Conservation (phyloP, 2,113 vertebrate genomes). For the Carettochelys insculpta region DNA sequence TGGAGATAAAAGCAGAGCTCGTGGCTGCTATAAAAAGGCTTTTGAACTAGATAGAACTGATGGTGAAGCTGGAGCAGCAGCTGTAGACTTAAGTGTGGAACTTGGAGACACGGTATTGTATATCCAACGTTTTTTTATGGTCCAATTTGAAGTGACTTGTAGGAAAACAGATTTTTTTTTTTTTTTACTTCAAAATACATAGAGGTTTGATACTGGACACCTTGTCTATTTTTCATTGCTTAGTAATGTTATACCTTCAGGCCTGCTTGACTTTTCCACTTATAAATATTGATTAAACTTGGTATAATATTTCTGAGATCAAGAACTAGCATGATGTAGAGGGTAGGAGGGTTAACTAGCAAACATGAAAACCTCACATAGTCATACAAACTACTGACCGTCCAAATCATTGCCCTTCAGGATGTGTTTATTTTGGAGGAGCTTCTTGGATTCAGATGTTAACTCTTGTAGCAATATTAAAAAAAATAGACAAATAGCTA, state of each 20-base stretch:
- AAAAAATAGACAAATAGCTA: too few species aligned
- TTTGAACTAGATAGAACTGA: constrained; percentile 88
- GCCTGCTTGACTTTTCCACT: neutral
- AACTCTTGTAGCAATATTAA: neutral
- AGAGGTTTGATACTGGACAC: neutral
- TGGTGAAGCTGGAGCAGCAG: constrained; percentile 87
- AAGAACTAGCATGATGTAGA: neutral
- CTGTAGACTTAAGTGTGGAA: constrained; percentile 90
- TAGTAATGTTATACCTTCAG: neutral
- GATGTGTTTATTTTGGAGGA: neutral
- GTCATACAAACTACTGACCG: neutral
- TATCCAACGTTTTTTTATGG: neutral
- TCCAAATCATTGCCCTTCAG: neutral
- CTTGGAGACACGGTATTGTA: constrained; percentile 88
- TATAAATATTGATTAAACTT: neutral
- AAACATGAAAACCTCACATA: neutral
- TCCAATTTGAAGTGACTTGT: neutral
- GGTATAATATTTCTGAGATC: neutral
- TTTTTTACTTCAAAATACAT: neutral
- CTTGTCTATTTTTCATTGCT: neutral
- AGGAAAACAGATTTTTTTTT: neutral
- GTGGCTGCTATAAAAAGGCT: constrained; percentile 95
- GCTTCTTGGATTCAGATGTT: neutral
- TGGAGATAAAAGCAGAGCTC: constrained; percentile 86
- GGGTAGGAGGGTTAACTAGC: neutral